Evolutionary conservation across 1,140 invertebrate genomes (phyloP), one percentile per base, ranked within the genome.

Genomic region (Panulirus ornatus): DNA sequence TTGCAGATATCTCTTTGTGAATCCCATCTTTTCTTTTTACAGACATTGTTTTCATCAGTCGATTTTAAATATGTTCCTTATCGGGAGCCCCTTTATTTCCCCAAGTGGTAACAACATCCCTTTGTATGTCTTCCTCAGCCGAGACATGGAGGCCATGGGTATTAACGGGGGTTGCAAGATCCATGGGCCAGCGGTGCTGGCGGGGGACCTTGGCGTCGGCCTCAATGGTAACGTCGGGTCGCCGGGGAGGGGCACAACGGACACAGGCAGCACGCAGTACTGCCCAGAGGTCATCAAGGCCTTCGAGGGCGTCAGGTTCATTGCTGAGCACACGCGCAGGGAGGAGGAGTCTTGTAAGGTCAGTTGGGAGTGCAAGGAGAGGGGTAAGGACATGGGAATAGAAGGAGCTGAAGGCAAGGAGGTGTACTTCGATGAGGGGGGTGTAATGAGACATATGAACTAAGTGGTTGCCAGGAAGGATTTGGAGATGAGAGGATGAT

Each of bases 221-320:
- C 83, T 84, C 27, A 84, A 85, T 36, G 82, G 87, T 27, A 91
- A 89, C 40, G 84, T 86, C 9, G 79, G 91, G 40, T 87, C 84
- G 19, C 91, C 84, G n/a, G 76, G 79, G 16, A 84, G 91, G 8
- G 58, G 84, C 70, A 82, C 88, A 27, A 86, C 88, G 22, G 91
- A 82, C 51, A 76, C 78, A 85, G 51, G 89, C 83, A 63, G 88
- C 86, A 70, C 84, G 42, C 96, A 97, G 93, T 96, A 96, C 93
- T 98, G 97, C 94, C 97, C 97, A n/a, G 97, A 98, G 94, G 95
- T 98, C 73, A 96, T 97, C 93, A 97, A 97, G 94, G 97, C 98
- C 92, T 97, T 98, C 93, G 97, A 98, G 93, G 97, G 97, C 91
- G 97, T 98, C 40, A 96, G 96, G 91, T 98, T 98, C 93, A 98